Conservation (phyloP, 2,113 vertebrate genomes). For the Engraulis encrasicolus region DNA sequence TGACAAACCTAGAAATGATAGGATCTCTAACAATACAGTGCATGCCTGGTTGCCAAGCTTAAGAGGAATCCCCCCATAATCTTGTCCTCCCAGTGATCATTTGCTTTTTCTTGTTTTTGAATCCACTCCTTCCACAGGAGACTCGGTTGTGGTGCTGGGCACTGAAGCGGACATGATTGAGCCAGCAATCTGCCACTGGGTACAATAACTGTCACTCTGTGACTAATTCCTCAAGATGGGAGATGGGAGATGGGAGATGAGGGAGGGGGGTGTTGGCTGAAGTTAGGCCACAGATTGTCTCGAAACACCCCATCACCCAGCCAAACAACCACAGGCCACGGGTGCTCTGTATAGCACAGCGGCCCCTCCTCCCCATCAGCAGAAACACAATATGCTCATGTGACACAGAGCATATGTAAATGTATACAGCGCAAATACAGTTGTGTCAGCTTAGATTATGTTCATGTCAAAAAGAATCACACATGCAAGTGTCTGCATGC, state of each 20-base stretch:
- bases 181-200: not conserved
- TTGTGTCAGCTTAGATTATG: not conserved
- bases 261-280: not conserved
- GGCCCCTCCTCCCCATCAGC: not conserved
- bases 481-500: not conserved
- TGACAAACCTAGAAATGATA: not conserved
- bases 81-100: not conserved
- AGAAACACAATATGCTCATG: not conserved
- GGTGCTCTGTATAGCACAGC: not conserved
- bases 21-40: not conserved
- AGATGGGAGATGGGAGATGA: too few species aligned
- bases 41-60: not conserved
- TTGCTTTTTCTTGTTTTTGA: not conserved
- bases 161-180: not conserved
- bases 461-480: too few species aligned
- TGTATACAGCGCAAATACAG: not conserved
- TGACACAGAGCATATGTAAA: not conserved
- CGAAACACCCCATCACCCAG: not conserved
- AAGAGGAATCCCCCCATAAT: not conserved
- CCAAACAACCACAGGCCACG: not conserved
- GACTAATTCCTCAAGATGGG: conserved; percentile 1
- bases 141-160: not conserved
- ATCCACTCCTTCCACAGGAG: not conserved
- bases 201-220: not conserved
- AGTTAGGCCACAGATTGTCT: conserved; percentile 7